phyloP scores from a whole-genome alignment of 30 jellyfish, hydroid and myxozoan genomes.

The Hydractinia echinata region DNA sequence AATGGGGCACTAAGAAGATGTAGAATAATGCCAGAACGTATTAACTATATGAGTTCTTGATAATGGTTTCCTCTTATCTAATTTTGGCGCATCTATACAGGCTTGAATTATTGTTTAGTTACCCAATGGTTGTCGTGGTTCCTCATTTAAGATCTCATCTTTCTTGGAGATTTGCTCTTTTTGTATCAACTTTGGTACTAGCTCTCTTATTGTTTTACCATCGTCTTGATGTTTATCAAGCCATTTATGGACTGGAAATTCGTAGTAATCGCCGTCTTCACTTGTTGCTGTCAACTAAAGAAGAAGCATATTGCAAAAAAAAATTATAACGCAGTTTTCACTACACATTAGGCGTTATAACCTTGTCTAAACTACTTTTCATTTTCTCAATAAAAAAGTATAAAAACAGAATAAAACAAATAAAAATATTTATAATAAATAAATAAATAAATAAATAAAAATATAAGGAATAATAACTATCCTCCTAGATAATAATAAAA shows the following conservation, averaged over 20 bases:
- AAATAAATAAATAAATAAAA: too few relatives aligned
- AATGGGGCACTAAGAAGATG: too few relatives aligned
- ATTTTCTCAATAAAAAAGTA: background rate
- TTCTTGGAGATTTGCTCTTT: conserved; percentile 11
- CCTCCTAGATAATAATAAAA: too few relatives aligned
- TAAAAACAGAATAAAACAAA: background rate
- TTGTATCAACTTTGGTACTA: conserved; percentile 56
- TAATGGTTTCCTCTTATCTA: too few relatives aligned
- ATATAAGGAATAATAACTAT: too few relatives aligned
- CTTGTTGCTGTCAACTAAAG: conserved; percentile 80
- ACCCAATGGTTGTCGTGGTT: conserved; percentile 92
- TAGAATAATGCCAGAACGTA: too few relatives aligned
- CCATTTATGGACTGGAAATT: conserved; percentile 92
- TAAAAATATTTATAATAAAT: background rate
- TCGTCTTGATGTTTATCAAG: conserved; percentile 76
- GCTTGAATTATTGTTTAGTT: background rate
- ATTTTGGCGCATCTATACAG: too few relatives aligned
- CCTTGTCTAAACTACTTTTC: background rate
- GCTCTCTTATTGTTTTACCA: conserved; percentile 76
- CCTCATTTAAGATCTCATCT: conserved; percentile 38
- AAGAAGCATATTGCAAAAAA: background rate
- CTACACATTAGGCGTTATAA: background rate
- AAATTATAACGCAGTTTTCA: background rate
- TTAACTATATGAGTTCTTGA: too few relatives aligned
- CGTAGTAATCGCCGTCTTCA: conserved; percentile 95